These are phyloP conservation scores for Dugesia japonica DNA, from an alignment of 2,888 invertebrate genomes.

Conservation along the genomic window DNA sequence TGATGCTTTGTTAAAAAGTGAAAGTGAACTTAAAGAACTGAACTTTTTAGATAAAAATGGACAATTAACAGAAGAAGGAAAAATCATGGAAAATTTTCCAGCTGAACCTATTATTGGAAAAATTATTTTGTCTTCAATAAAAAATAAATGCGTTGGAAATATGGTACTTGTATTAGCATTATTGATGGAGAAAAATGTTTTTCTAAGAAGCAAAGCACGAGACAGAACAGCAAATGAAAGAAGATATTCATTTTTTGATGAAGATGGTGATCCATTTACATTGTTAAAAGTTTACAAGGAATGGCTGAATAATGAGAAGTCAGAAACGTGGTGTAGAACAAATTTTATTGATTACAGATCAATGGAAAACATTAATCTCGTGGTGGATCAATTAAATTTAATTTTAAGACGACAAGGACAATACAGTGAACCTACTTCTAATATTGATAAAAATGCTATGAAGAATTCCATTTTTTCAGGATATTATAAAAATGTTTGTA, in stretches of 20 bases:
- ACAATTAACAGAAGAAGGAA: conserved; percentile 35
- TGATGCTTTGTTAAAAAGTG: background rate
- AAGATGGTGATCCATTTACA: background rate
- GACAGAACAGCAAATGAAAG: background rate
- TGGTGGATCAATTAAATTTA: background rate
- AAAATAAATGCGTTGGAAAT: background rate
- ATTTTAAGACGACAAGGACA: background rate
- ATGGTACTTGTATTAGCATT: background rate
- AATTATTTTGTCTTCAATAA: conserved; percentile 32
- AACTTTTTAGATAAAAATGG: conserved; percentile 20
- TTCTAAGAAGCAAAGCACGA: background rate
- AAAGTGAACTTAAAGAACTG: background rate
- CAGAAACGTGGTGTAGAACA: background rate
- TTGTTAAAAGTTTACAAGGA: background rate
- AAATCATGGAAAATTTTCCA: conserved; percentile 36
- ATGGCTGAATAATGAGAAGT: background rate
- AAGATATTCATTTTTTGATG: background rate
- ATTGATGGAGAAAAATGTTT: background rate
- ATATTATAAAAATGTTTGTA: background rate
- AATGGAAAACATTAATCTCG: background rate
- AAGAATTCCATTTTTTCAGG: background rate
- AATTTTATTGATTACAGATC: background rate
- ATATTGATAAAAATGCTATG: background rate
- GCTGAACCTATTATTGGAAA: conserved; percentile 36
- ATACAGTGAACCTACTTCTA: background rate